Evolutionary conservation across 2,888 invertebrate species (phyloP).

Genomic region (Automeris io): DNA sequence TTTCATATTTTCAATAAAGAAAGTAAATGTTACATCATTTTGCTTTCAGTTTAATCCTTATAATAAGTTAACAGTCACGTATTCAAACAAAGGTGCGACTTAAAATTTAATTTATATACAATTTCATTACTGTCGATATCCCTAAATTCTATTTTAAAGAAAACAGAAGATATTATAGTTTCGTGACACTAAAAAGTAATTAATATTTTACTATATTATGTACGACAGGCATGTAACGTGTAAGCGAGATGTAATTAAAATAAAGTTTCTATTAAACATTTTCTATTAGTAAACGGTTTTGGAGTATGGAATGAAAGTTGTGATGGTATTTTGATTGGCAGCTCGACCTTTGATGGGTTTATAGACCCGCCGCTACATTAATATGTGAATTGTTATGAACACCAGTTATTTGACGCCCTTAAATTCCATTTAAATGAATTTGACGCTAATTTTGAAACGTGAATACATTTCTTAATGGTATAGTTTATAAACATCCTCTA

Average conservation of each 20-base stretch:
- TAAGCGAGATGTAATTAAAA: slow-evolving; percentile 45
- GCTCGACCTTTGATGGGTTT: slow-evolving; percentile 41
- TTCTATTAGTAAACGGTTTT: slow-evolving; percentile 40
- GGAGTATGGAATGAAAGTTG: slow-evolving; percentile 37
- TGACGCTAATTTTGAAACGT: slow-evolving; percentile 20
- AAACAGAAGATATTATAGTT: too few relatives aligned
- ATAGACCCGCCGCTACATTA: slow-evolving; percentile 24
- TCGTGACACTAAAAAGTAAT: not conserved
- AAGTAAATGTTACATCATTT: too few relatives aligned
- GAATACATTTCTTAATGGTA: slow-evolving; percentile 2
- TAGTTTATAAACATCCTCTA: too few relatives aligned
- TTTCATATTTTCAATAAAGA: too few relatives aligned
- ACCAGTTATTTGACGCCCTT: slow-evolving; percentile 21
- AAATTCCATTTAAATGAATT: slow-evolving; percentile 16
- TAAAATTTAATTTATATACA: too few relatives aligned
- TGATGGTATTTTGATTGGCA: slow-evolving; percentile 53
- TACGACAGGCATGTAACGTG: slow-evolving; percentile 6
- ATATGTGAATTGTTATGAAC: slow-evolving; percentile 24
- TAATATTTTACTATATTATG: not conserved
- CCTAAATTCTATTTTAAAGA: too few relatives aligned
- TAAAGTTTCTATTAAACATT: slow-evolving; percentile 49
- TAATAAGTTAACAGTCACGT: too few relatives aligned
- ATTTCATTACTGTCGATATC: too few relatives aligned
- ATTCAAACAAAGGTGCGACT: too few relatives aligned
- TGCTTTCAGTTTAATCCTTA: too few relatives aligned